These are phyloP conservation scores for Zosterops pallidus DNA, from an alignment of 2,113 vertebrate genomes.

Conservation along the genomic window DNA sequence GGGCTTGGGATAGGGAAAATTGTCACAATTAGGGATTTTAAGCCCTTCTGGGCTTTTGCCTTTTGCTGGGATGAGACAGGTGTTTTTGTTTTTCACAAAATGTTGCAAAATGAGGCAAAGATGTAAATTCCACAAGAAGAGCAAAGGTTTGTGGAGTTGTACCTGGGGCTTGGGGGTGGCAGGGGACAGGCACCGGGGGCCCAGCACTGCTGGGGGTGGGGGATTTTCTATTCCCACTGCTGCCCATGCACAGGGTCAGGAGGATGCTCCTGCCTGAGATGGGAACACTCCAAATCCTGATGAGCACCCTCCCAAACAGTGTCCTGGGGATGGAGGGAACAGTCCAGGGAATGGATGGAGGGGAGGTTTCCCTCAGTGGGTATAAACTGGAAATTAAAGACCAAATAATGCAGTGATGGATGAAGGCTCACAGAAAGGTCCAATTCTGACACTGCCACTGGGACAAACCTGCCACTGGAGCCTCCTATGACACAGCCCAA, in stretches of 20 bases:
- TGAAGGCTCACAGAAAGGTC: background rate
- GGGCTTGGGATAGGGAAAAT: fast-evolving
- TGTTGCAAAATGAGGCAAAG: background rate
- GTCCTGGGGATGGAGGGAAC: background rate
- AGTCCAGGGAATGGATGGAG: background rate
- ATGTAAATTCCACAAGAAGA: background rate
- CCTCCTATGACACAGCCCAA: background rate
- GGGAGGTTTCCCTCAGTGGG: background rate
- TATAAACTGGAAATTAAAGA: fast-evolving
- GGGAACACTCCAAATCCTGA: background rate
- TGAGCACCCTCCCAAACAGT: fast-evolving
- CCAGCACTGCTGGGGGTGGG: background rate
- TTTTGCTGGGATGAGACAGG: background rate
- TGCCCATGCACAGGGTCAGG: background rate
- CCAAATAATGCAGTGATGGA: fast-evolving
- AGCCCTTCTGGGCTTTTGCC: background rate
- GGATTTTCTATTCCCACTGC: background rate
- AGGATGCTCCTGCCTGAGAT: background rate
- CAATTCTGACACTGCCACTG: fast-evolving
- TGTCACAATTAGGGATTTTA: background rate
- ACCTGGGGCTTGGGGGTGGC: background rate
- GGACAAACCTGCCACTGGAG: background rate
- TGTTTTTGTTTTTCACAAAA: background rate
- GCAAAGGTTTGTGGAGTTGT: background rate
- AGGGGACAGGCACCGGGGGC: background rate